Base-by-base conservation (phyloP, 2,888 invertebrate species). In the Thereva nobilitata region DNA sequence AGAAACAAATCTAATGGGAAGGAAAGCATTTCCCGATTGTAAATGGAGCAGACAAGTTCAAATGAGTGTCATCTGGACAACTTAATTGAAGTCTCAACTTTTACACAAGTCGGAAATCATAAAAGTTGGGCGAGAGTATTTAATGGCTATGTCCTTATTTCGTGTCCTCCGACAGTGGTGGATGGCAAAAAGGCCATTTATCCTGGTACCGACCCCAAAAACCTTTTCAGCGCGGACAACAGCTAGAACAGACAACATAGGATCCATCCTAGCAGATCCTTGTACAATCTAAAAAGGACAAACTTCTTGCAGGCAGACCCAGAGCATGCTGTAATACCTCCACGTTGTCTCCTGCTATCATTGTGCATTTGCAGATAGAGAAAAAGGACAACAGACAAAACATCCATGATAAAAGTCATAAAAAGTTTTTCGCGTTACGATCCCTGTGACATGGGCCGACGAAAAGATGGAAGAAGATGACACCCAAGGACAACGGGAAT, bases 401-500 rank as follows among this genome's bases (percentile, higher is more conserved):
- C 52, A 65, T 68, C 52, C 47, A 41, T 35, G 64, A 61, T 44
- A 61, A 67, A 65, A 65, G 68, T 64, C 65, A 68, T 68, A 68
- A 68, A 68, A 68, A 68, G 65, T 68, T 67, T 68, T 52, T 68
- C 65, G 68, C 68, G 57, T 59, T 52, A 68, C 61, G 61, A 57
- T 54, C 64, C 54, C 37, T 23, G 23, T 65, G 65, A 47, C 61
- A 61, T 59, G 49, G 41, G 38, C 34, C 35, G 64, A 49, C 8
- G 42, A 59, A 55, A 12, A 45, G 37, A 49, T 37, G 23, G 55
- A 56, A 47, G 44, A 54, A 49, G 57, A 52, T 53, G 45, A 47
- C 53, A 57, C 47, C 23, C 53, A 9, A 64, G 40, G 59, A 67
- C 64, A 44, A 64, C 49, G 35, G 35, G 52, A 45, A 53, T 35